Percentiles rank a stretch among this genome's conserved stretches.
phyloP scores from a whole-genome alignment of 2,113 vertebrate species.

The Pardalotus punctatus region DNA sequence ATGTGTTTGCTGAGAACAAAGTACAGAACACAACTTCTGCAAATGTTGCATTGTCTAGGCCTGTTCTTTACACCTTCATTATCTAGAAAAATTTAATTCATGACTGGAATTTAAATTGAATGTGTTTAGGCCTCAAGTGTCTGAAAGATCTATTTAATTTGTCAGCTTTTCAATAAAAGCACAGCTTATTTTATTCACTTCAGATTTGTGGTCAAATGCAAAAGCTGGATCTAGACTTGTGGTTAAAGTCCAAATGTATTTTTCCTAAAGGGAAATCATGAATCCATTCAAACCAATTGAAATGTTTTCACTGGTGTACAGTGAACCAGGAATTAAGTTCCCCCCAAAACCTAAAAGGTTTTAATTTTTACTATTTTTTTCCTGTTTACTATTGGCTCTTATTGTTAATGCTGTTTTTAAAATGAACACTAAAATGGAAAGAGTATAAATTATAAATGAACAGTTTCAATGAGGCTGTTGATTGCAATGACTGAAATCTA shows the following conservation, averaged over 20 bases:
- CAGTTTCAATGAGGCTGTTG: conserved; percentile 67
- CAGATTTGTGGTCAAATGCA: not conserved
- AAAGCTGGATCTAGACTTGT: not conserved
- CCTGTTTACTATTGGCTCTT: not conserved
- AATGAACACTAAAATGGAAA: conserved; percentile 47
- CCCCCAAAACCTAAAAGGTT: not conserved
- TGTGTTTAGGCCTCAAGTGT: not conserved
- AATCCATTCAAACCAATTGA: not conserved
- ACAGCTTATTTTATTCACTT: not conserved
- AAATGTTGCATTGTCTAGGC: not conserved
- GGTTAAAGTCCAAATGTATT: not conserved
- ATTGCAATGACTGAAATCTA: conserved; percentile 70
- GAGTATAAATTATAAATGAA: conserved; percentile 65
- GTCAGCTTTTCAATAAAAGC: not conserved
- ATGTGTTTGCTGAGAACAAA: too few relatives aligned
- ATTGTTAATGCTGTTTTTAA: conserved; percentile 11
- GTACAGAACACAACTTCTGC: not conserved
- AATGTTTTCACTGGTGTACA: not conserved
- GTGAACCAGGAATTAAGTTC: not conserved
- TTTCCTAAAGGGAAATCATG: not conserved
- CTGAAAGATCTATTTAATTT: not conserved
- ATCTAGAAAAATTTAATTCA: not conserved
- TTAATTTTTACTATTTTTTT: not conserved
- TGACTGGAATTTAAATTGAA: not conserved
- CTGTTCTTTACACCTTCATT: not conserved